Base-by-base conservation (phyloP, 2,888 invertebrate genomes). In the Heliconius aoede region DNA sequence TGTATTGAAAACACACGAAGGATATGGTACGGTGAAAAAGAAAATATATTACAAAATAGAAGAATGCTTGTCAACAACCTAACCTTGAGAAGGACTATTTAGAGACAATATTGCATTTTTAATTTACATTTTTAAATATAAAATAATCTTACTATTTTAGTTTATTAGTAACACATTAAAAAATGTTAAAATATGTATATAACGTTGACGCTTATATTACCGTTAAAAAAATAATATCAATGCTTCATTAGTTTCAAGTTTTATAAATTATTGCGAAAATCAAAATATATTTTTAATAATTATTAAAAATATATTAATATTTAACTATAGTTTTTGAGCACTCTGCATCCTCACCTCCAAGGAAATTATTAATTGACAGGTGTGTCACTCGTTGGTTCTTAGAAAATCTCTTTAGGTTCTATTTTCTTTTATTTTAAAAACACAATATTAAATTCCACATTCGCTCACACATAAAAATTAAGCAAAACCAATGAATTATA, bases 401-500 rank as follows among this genome's bases (percentile, higher is more conserved):
- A 3, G 2, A 51, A 51, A 51, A 51, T 51, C 3, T n/a, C 21
- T 51, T 5, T 21, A 0, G 13, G 28, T n/a, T n/a, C 15, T 1
- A 32, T 55, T n/a, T 69, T 15, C 28, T 7, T 68, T 55, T 69
- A n/a, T 46, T 61, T 64, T 61, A 28, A 67, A 61, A 67, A 46
- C 28, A 30, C 73, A 76, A 69, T 72, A 78, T 79, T 73, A 80
- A 78, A 80, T 78, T 77, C 84, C 89, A 88, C 89, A 87, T 85
- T 83, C 83, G 84, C 86, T 86, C 89, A 88, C 90, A 89, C 90
- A 90, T 88, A 89, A 85, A 87, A 88, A 88, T 89, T 89, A 87
- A 81, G 83, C 87, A 86, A 88, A 88, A 86, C 91, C 91, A 91
- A 93, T 94, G 92, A 93, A 93, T 94, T 93, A 92, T 93, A 93